Conservation (phyloP, 2,888 invertebrate genomes). For the Coleophora flavipennella region DNA sequence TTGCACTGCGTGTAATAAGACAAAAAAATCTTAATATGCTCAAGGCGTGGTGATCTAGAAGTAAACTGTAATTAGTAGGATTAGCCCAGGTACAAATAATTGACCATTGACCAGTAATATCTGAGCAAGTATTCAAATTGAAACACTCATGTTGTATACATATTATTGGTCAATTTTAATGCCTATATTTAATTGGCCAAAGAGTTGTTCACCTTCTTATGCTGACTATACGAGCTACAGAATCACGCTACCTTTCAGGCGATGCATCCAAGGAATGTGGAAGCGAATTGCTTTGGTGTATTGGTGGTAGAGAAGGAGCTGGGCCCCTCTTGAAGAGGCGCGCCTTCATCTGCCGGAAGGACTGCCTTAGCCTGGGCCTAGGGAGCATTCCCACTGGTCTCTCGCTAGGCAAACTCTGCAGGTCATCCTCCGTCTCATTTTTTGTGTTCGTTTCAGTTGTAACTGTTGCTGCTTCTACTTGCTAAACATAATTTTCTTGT, state of each 20-base stretch:
- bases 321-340: slow-evolving; percentile 28
- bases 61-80: no score
- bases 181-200: no score
- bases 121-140: no score
- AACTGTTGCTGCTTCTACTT: slow-evolving; percentile 4
- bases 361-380: slow-evolving; percentile 38
- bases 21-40: no score
- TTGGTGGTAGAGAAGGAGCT: slow-evolving; percentile 9
- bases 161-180: no score
- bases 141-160: no score
- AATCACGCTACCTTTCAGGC: slow-evolving; percentile 30
- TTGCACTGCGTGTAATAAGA: no score
- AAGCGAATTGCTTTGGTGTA: slow-evolving; percentile 7
- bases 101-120: no score
- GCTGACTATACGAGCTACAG: no score
- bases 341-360: slow-evolving; percentile 40
- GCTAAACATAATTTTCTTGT: neutral
- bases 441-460: neutral
- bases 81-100: no score
- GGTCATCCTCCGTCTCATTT: neutral
- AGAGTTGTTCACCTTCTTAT: no score
- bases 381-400: slow-evolving; percentile 30
- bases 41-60: no score
- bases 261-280: slow-evolving; percentile 31
- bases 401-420: neutral